These are phyloP conservation scores for Oreortyx pictus DNA, from an alignment of 2,797 vertebrate species.

Conservation along the genomic window DNA sequence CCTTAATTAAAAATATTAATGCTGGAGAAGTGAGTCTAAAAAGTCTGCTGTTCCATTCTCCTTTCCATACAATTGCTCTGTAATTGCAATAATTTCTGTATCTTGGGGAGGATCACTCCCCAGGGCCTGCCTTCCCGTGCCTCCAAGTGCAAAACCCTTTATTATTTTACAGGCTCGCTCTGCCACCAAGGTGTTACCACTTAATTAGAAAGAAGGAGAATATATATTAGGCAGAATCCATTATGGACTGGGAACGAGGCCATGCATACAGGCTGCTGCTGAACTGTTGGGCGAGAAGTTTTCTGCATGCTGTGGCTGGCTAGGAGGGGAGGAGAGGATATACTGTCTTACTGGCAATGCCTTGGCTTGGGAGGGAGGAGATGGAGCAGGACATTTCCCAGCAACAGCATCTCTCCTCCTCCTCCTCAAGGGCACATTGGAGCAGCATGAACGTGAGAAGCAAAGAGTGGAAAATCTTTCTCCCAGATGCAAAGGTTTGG, in stretches of 20 bases:
- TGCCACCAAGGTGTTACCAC: constrained; percentile 42
- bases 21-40: constrained; percentile 45
- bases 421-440: fast-evolving
- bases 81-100: constrained; percentile 65
- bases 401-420: background rate
- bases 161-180: constrained; percentile 57
- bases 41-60: constrained; percentile 43
- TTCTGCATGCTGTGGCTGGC: fast-evolving
- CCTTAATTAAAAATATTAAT: constrained; percentile 75
- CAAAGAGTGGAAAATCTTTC: background rate
- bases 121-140: constrained; percentile 33
- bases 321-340: background rate
- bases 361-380: background rate
- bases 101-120: constrained; percentile 43
- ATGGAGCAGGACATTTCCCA: background rate
- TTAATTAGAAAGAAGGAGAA: constrained; percentile 59
- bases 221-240: constrained; percentile 11
- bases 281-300: background rate
- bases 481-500: background rate
- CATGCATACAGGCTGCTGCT: background rate
- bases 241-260: background rate
- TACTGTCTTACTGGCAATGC: background rate
- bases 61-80: constrained; percentile 15
- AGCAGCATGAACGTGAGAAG: background rate
- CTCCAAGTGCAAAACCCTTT: constrained; percentile 53